Percentiles rank a stretch among this genome's conserved stretches.
These are phyloP conservation scores for Dipodomys spectabilis DNA, from an alignment of 2,113 vertebrate species.

Conservation along the genomic window DNA sequence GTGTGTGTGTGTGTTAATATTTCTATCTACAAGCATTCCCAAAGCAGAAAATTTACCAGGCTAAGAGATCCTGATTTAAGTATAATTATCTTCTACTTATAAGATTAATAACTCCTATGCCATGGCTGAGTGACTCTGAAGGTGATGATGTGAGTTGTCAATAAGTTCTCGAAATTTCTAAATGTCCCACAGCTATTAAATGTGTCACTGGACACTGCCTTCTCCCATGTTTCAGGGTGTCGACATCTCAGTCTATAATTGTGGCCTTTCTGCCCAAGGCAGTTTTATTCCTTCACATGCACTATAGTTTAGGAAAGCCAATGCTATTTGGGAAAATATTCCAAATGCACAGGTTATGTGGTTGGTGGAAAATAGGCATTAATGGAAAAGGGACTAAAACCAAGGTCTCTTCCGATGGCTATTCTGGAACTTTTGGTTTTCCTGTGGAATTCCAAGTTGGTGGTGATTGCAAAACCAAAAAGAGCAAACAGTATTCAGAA, in stretches of 20 bases:
- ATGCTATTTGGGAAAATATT: conserved; percentile 59
- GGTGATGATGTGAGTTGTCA: neutral
- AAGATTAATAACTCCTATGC: neutral
- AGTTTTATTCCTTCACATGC: conserved; percentile 70
- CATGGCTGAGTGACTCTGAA: neutral
- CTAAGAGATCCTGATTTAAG: neutral
- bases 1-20: neutral
- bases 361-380: conserved; percentile 71
- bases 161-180: neutral
- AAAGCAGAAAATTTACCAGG: neutral
- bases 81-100: neutral
- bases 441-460: conserved; percentile 51
- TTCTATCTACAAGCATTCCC: neutral
- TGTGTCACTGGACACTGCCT: neutral
- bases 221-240: neutral
- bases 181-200: neutral
- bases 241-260: conserved; percentile 47
- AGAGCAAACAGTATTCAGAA: conserved; percentile 40
- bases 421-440: conserved; percentile 71
- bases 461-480: conserved; percentile 65
- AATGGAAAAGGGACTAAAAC: conserved; percentile 65
- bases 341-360: conserved; percentile 71
- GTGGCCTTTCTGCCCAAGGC: conserved; percentile 52
- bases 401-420: conserved; percentile 70
- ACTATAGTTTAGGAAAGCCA: conserved; percentile 53